phyloP scores from a whole-genome alignment of 2,888 invertebrate species.

The Hedychridium roseum region DNA sequence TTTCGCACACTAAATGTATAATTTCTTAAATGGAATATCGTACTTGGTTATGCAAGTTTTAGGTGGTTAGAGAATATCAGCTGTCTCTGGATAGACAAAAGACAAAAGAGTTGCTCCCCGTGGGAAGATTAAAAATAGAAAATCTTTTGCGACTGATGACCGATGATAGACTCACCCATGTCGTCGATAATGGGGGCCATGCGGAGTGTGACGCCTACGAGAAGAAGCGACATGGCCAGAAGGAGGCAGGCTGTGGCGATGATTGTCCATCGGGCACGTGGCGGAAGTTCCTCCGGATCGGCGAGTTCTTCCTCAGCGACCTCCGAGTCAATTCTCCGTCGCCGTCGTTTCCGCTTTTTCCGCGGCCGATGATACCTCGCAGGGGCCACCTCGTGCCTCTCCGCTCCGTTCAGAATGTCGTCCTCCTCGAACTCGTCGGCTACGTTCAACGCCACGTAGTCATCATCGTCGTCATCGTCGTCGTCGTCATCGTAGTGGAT shows the following conservation, averaged over 20 bases:
- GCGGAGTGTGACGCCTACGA: slow-evolving; percentile 89
- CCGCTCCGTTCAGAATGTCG: slow-evolving; percentile 48
- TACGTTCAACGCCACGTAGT: slow-evolving; percentile 66
- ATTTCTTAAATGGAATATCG: no score
- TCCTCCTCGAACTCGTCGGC: slow-evolving; percentile 63
- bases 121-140: no score
- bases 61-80: no score
- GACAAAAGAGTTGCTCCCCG: no score
- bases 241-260: slow-evolving; percentile 89
- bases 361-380: slow-evolving; percentile 54
- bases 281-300: slow-evolving; percentile 84
- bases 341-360: slow-evolving; percentile 61
- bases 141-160: no score
- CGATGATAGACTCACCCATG: slow-evolving; percentile 78
- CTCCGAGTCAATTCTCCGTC: slow-evolving; percentile 50
- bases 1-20: no score
- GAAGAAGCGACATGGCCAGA: slow-evolving; percentile 85
- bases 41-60: no score
- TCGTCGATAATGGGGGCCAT: slow-evolving; percentile 97
- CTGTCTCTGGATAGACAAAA: no score
- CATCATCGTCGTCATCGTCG: slow-evolving; percentile 64
- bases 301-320: slow-evolving; percentile 66
- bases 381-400: slow-evolving; percentile 38
- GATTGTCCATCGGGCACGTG: slow-evolving; percentile 88
- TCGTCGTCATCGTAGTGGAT: slow-evolving; percentile 63